phyloP scores from a whole-genome alignment of 1,140 invertebrate genomes.

The Littorina saxatilis region DNA sequence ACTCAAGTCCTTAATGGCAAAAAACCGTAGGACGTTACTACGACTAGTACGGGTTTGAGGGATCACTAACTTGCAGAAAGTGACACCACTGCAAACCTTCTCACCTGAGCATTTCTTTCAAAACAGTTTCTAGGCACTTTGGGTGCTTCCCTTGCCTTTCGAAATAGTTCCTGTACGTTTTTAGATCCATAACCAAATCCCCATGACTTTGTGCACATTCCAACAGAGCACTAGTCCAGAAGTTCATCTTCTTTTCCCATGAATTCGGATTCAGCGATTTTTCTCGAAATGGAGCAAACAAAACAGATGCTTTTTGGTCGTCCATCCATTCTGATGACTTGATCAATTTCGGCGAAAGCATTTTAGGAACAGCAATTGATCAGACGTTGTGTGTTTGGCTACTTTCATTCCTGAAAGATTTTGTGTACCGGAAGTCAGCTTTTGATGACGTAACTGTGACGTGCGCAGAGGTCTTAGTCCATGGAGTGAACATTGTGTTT shows the following conservation, averaged over 20 bases:
- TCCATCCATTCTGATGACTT: conserved; percentile 58
- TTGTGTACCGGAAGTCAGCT: conserved; percentile 28
- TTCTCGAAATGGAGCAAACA: conserved; percentile 69
- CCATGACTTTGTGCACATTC: conserved; percentile 44
- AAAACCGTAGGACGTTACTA: too few species aligned
- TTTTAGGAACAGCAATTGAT: background rate
- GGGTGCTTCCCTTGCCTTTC: conserved; percentile 63
- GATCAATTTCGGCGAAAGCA: conserved; percentile 5
- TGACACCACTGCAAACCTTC: too few species aligned
- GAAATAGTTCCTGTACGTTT: conserved; percentile 53
- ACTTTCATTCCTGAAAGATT: conserved; percentile 23
- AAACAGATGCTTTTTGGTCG: conserved; percentile 66
- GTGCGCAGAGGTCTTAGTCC: conserved; percentile 19
- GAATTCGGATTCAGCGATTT: conserved; percentile 66
- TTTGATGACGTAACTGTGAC: conserved; percentile 37
- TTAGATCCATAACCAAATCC: conserved; percentile 49
- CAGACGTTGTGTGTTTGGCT: background rate
- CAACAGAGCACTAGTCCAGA: conserved; percentile 61
- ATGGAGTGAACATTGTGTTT: background rate
- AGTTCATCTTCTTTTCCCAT: conserved; percentile 68
- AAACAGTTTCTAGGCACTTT: conserved; percentile 58
- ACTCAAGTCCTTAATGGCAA: too few species aligned
- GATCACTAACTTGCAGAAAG: too few species aligned
- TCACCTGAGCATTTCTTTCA: conserved; percentile 64
- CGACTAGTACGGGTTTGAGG: too few species aligned